These are phyloP conservation scores for Papilio aristodemus DNA, from an alignment of 1,140 invertebrate genomes.

Conservation along the genomic window DNA sequence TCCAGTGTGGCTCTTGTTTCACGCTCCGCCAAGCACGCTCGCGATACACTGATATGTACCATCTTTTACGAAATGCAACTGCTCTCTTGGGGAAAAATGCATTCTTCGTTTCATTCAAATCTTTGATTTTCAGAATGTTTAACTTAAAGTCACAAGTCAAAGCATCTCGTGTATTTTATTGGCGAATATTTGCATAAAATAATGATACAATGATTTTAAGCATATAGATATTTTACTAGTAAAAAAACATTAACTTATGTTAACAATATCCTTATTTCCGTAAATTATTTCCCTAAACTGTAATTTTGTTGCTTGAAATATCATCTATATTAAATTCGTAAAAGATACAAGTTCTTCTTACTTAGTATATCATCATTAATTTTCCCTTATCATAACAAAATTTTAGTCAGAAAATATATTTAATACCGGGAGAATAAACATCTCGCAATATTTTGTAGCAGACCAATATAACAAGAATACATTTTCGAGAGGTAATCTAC, in stretches of 20 bases:
- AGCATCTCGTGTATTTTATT: too few relatives aligned
- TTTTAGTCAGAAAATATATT: conserved; percentile 3
- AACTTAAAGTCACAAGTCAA: too few relatives aligned
- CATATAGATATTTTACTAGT: too few relatives aligned
- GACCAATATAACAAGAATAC: conserved; percentile 33
- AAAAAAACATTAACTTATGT: too few relatives aligned
- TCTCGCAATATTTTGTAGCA: conserved; percentile 18
- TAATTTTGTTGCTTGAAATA: too few relatives aligned
- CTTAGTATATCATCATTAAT: neutral
- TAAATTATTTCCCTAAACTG: too few relatives aligned
- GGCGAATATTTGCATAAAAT: too few relatives aligned
- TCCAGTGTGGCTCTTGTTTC: conserved; percentile 63
- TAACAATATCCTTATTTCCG: too few relatives aligned
- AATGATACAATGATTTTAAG: too few relatives aligned
- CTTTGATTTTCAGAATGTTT: conserved; percentile 3
- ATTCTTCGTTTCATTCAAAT: conserved; percentile 2
- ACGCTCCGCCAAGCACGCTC: conserved; percentile 59
- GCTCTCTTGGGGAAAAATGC: conserved; percentile 34
- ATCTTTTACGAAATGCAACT: conserved; percentile 31
- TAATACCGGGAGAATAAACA: conserved; percentile 17
- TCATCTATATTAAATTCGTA: too few relatives aligned
- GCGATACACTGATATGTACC: conserved; percentile 50
- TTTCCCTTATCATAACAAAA: conserved; percentile 4
- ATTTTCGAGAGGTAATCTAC: conserved; percentile 32
- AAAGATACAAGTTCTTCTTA: too few relatives aligned